Conservation (phyloP, 2,888 invertebrate genomes). For the Dilophus febrilis region DNA sequence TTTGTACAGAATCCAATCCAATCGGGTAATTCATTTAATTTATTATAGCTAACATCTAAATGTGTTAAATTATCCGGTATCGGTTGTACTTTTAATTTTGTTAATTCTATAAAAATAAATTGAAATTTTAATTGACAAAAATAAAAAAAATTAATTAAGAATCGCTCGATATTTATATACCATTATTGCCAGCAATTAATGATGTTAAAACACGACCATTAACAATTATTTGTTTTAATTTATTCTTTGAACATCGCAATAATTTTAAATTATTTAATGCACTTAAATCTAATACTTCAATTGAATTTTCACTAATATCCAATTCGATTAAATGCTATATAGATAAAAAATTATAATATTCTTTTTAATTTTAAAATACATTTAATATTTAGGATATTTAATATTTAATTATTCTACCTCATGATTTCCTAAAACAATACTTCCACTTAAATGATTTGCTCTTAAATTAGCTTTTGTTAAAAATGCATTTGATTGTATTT, state of each 20-base stretch:
- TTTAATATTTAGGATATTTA: background rate
- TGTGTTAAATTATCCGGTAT: constrained; percentile 55
- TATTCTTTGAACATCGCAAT: constrained; percentile 61
- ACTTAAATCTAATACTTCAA: constrained; percentile 64
- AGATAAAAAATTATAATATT: constrained; percentile 6
- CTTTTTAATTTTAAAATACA: constrained; percentile 2
- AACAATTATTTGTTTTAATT: constrained; percentile 56
- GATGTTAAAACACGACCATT: constrained; percentile 60
- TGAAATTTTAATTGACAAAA: constrained; percentile 2
- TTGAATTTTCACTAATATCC: constrained; percentile 69
- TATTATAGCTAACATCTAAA: constrained; percentile 64
- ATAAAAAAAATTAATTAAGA: background rate
- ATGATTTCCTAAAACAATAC: constrained; percentile 70
- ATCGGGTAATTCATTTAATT: constrained; percentile 51
- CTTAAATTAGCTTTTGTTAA: constrained; percentile 58
- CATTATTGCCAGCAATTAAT: constrained; percentile 63
- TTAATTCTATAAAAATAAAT: constrained; percentile 45
- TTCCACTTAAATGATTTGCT: constrained; percentile 62
- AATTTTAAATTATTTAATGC: constrained; percentile 61
- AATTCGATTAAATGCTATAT: constrained; percentile 62
- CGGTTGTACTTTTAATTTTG: constrained; percentile 48
- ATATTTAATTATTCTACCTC: constrained; percentile 39
- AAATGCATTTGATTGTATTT: constrained; percentile 27
- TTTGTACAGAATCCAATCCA: constrained; percentile 61
- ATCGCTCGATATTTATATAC: constrained; percentile 28